These are phyloP conservation scores for Drosophila elegans DNA, from an alignment of 1,140 invertebrate genomes.

Conservation along the genomic window DNA sequence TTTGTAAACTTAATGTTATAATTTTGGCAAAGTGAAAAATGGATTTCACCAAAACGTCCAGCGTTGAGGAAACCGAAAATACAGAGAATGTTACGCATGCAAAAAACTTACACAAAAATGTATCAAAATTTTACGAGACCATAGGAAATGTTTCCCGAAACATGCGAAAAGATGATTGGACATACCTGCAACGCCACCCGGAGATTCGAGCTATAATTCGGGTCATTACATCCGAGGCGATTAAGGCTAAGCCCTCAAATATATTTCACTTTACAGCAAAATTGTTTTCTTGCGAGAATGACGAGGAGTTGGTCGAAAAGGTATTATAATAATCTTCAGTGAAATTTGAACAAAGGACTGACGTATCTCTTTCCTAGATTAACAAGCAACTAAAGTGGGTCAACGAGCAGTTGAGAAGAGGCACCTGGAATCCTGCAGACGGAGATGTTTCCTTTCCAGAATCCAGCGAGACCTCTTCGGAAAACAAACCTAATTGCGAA, in stretches of 20 bases:
- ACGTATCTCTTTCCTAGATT: conserved; percentile 25
- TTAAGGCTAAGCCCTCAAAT: conserved; percentile 15
- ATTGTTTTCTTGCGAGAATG: conserved; percentile 29
- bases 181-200: conserved; percentile 44
- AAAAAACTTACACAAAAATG: conserved; percentile 9
- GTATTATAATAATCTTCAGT: conserved; percentile 1
- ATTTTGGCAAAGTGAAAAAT: not conserved
- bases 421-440: conserved; percentile 28
- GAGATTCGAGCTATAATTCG: conserved; percentile 65
- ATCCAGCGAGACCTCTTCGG: conserved; percentile 6
- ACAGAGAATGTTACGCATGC: not conserved
- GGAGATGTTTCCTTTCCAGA: conserved; percentile 22
- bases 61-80: conserved; percentile 1
- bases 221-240: conserved; percentile 40
- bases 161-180: conserved; percentile 49
- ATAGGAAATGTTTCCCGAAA: conserved; percentile 37
- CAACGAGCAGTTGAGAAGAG: conserved; percentile 16
- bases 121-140: conserved; percentile 38
- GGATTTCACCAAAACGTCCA: conserved; percentile 8
- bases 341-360: not conserved
- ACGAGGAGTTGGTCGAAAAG: conserved; percentile 14
- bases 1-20: not conserved
- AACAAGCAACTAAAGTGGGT: conserved; percentile 61
- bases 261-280: conserved; percentile 35
- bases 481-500: conserved; percentile 4